A percentile compares a stretch with the other conserved stretches of the same genome.
phyloP scores from a whole-genome alignment of 2,888 invertebrate genomes.

The Apoderus coryli region DNA sequence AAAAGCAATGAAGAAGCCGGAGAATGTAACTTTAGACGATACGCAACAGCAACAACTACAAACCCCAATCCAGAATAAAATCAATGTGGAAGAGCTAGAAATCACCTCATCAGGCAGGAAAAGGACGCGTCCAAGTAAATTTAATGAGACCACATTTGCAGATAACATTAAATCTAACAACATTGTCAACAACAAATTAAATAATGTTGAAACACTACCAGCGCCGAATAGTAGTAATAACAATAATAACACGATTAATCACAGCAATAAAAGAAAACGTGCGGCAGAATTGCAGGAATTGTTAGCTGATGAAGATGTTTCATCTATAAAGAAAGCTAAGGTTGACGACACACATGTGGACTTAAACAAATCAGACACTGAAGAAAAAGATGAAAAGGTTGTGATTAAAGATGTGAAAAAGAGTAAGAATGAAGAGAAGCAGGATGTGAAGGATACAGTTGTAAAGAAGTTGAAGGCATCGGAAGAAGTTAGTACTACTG shows the following conservation, averaged over 20 bases:
- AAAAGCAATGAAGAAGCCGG: constrained; percentile 22
- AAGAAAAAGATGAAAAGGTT: background rate
- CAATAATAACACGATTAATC: too few species aligned
- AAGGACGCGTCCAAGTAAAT: constrained; percentile 47
- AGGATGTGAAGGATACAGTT: constrained; percentile 13
- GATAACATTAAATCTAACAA: too few species aligned
- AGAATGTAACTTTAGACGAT: constrained; percentile 17
- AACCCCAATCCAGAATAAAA: constrained; percentile 13
- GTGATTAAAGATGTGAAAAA: constrained; percentile 3
- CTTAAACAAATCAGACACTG: constrained; percentile 9
- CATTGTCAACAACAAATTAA: too few species aligned
- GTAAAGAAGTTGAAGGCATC: constrained; percentile 11
- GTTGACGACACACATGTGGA: constrained; percentile 10
- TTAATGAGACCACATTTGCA: constrained; percentile 47
- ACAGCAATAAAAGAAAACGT: too few species aligned
- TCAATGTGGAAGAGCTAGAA: constrained; percentile 33
- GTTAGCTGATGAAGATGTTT: too few species aligned
- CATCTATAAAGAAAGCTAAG: constrained; percentile 24
- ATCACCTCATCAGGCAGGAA: constrained; percentile 49
- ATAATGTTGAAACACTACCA: too few species aligned
- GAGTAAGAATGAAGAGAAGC: constrained; percentile 4
- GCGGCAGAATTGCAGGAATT: too few species aligned
- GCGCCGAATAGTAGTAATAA: too few species aligned
- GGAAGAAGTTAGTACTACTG: constrained; percentile 10
- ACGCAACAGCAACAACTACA: constrained; percentile 9